Evolutionary conservation across 2,113 vertebrate species (phyloP).

Genomic region (Cochlearius cochlearius): DNA sequence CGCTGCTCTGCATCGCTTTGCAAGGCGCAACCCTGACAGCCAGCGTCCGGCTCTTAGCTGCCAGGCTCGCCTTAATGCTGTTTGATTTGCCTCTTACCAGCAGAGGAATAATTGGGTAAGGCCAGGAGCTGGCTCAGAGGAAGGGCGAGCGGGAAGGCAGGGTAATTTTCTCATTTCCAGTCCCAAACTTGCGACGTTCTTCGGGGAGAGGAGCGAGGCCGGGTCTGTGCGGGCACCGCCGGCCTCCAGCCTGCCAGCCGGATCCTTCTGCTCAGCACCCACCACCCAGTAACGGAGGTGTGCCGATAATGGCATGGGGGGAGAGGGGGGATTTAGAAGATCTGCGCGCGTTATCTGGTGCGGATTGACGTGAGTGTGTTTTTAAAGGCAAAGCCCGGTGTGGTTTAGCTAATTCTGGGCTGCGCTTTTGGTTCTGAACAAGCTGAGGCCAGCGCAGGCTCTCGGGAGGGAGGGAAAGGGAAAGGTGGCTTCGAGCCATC

Average conservation of each 20-base stretch:
- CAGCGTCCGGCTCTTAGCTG: neutral
- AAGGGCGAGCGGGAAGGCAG: neutral
- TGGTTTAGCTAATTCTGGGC: neutral
- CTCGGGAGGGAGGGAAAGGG: neutral
- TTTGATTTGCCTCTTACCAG: constrained; percentile 28
- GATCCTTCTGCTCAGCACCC: neutral
- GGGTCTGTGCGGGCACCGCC: neutral
- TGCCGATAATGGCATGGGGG: neutral
- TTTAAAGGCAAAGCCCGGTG: neutral
- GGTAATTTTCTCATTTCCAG: neutral
- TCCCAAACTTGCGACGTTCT: neutral
- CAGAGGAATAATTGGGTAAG: neutral
- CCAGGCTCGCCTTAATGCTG: neutral
- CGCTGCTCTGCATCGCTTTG: fast-evolving
- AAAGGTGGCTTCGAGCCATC: neutral
- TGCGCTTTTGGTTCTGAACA: neutral
- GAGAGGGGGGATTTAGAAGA: neutral
- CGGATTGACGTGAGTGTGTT: neutral
- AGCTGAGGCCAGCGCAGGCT: neutral
- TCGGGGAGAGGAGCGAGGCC: neutral
- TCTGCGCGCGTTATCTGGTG: neutral
- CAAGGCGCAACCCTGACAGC: neutral
- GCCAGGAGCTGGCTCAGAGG: neutral
- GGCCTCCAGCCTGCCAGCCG: neutral
- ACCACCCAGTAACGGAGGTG: neutral